Evolutionary conservation across 2,888 invertebrate species (phyloP).

Genomic region (Hypolimnas misippus): DNA sequence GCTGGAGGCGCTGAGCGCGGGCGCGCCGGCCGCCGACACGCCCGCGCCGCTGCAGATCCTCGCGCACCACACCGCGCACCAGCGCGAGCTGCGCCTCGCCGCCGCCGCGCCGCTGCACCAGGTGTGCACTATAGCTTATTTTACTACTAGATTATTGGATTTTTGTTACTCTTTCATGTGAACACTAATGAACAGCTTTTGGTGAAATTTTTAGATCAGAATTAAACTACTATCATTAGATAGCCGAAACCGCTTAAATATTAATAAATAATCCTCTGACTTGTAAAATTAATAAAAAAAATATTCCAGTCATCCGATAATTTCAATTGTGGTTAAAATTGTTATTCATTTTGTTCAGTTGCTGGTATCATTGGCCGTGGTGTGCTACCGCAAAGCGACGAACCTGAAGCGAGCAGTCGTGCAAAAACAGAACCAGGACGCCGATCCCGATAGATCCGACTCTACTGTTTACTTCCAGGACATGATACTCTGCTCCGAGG

Average conservation of each 20-base stretch:
- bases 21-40: slow-evolving; percentile 52
- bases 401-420: slow-evolving; percentile 89
- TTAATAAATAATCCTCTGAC: no score
- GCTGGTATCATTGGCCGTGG: slow-evolving; percentile 94
- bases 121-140: no score
- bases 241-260: no score
- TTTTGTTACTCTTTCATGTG: no score
- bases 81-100: slow-evolving; percentile 88
- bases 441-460: slow-evolving; percentile 95
- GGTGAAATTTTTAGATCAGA: no score
- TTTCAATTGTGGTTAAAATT: no score
- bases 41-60: slow-evolving; percentile 87
- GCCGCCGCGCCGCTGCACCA: slow-evolving; percentile 90
- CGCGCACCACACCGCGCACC: slow-evolving; percentile 87
- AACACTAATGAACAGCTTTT: no score
- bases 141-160: no score
- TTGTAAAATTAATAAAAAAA: no score
- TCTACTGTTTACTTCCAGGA: slow-evolving; percentile 98
- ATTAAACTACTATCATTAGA: no score
- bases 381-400: slow-evolving; percentile 95
- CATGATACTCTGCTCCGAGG: slow-evolving; percentile 95
- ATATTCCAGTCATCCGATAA: no score
- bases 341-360: slow-evolving; percentile 65
- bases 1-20: slow-evolving; percentile 85
- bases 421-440: slow-evolving; percentile 89